Base-by-base conservation (phyloP, 2,113 vertebrate genomes). In the Accipiter virgatus region DNA sequence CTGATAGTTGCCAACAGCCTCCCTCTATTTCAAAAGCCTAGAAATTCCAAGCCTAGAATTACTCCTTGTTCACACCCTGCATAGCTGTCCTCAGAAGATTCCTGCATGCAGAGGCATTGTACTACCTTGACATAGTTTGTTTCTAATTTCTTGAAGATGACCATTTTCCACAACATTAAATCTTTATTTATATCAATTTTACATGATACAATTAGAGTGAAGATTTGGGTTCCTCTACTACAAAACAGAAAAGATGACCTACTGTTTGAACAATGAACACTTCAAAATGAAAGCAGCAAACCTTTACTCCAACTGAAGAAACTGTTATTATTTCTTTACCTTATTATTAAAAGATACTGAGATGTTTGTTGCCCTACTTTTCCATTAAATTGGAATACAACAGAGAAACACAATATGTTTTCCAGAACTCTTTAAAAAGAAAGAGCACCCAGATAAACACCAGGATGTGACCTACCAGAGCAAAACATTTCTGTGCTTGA, bases 401-500 rank as follows among this genome's bases (percentile, higher is more conserved):
- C 38, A 78, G 38, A 87, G 42, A 70, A 95, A 80, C 12, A 86
- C 6, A n/a, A 0, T 14, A 38, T 17, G 29, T 61, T 89, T 91
- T 58, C n/a, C 22, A 81, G 45, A 88, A 61, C 20, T 67, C 45
- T 75, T 52, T 23, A 63, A 62, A 67, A 79, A 73, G 22, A 70
- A 62, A 25, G 53, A 84, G 8, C 40, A 71, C 43, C 8, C 61
- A 81, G 77, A n/a, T 2, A 34, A 90, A 68, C 8, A 81, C 32
- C 53, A 79, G 21, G 53, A 48, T 0, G 1, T 82, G 32, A 98
- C 99, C 97, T 97, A 99, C 99, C 90, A 99, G 97, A 42, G 99
- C 99, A 10, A 99, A 99, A 96, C 99, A 99, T 84, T 99, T 99
- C 98, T 99, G 99, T 70, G 99, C 99, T 97, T 99, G 99, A 4